phyloP scores from a whole-genome alignment of 2,888 invertebrate species.

The Drosophila peninsularis region DNA sequence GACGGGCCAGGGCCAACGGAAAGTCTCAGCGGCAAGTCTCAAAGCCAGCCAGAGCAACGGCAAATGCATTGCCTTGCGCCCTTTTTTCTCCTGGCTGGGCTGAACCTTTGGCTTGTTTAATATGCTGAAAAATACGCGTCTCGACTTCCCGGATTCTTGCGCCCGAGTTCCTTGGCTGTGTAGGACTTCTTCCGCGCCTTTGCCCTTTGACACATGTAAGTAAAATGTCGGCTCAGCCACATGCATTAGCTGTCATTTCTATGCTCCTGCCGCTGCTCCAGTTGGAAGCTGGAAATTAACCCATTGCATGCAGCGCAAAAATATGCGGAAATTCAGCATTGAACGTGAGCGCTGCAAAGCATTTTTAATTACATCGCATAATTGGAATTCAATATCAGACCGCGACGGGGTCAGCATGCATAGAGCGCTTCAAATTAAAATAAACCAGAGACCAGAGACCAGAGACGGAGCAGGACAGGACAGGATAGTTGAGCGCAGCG shows the following conservation, averaged over 20 bases:
- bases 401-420: constrained; percentile 24
- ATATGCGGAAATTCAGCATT: constrained; percentile 22
- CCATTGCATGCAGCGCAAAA: not conserved
- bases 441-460: constrained; percentile 6
- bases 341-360: constrained; percentile 18
- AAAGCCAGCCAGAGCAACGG: constrained; percentile 25
- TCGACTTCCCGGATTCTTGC: constrained; percentile 56
- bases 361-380: constrained; percentile 66
- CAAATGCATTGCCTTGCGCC: constrained; percentile 54
- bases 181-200: constrained; percentile 14
- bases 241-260: constrained; percentile 30
- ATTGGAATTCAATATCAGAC: constrained; percentile 74
- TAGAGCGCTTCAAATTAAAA: constrained; percentile 26
- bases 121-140: constrained; percentile 79
- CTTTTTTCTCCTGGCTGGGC: constrained; percentile 28
- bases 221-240: constrained; percentile 55
- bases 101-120: constrained; percentile 78
- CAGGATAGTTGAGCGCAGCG: not conserved
- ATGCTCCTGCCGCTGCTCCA: not conserved
- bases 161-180: constrained; percentile 43
- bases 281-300: constrained; percentile 9
- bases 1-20: constrained; percentile 31
- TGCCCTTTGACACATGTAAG: constrained; percentile 66
- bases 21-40: constrained; percentile 35
- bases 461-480: not conserved